Percentiles rank a stretch among this genome's conserved stretches.
Conservation (phyloP, 2,888 invertebrate species). For the Bimastos eiseni region DNA sequence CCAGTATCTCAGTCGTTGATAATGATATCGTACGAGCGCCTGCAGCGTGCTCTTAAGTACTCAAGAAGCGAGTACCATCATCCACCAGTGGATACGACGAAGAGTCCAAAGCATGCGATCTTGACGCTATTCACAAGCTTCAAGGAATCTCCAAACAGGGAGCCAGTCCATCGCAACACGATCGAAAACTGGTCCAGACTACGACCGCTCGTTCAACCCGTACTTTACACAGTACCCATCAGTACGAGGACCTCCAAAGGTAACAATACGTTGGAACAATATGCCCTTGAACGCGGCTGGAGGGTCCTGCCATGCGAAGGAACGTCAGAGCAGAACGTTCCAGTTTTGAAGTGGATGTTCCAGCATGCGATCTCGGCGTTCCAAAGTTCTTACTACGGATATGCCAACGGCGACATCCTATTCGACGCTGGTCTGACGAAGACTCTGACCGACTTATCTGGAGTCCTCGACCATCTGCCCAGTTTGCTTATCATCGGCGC, state of each 20-base stretch:
- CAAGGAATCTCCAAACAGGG: neutral
- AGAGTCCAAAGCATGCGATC: neutral
- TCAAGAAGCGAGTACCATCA: neutral
- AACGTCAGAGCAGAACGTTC: conserved; percentile 38
- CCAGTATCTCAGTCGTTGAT: neutral
- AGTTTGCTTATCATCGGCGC: neutral
- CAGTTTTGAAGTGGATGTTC: conserved; percentile 53
- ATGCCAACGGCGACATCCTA: conserved; percentile 52
- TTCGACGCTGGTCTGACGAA: conserved; percentile 44
- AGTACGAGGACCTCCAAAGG: too few species aligned
- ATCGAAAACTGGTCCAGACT: conserved; percentile 21
- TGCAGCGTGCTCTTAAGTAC: neutral
- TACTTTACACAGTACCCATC: conserved; percentile 7
- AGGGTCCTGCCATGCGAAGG: conserved; percentile 27
- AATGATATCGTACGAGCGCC: neutral
- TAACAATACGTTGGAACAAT: neutral
- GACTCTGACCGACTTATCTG: conserved; percentile 30
- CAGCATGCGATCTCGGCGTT: conserved; percentile 46
- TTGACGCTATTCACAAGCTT: conserved; percentile 19
- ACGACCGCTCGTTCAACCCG: neutral
- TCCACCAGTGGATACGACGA: neutral
- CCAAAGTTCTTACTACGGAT: conserved; percentile 50
- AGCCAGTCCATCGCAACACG: neutral
- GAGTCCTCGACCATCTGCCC: neutral
- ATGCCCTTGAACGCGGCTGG: conserved; percentile 33